phyloP scores from a whole-genome alignment of 2,888 invertebrate species.

The Candidula unifasciata region DNA sequence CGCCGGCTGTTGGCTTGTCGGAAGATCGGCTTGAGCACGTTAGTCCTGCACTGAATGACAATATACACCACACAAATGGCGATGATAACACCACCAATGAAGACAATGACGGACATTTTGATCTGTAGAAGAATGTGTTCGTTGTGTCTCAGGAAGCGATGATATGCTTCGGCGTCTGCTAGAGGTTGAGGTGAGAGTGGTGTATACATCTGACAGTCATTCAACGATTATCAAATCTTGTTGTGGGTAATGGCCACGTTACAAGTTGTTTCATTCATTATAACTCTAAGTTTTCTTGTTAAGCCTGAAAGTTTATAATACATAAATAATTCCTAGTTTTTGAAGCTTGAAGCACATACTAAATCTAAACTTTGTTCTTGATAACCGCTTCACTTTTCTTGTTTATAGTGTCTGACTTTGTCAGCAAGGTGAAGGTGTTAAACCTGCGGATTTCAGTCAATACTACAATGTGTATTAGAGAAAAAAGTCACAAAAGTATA shows the following conservation, averaged over 20 bases:
- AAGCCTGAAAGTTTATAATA: too few species aligned
- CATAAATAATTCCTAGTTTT: not conserved
- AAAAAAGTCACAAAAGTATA: too few species aligned
- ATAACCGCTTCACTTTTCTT: too few species aligned
- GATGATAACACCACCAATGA: conserved; percentile 57
- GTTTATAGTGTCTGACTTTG: too few species aligned
- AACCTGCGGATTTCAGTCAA: too few species aligned
- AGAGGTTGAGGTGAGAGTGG: conserved; percentile 40
- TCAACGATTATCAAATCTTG: not conserved
- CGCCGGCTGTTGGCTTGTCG: conserved; percentile 18
- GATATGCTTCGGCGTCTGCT: conserved; percentile 52
- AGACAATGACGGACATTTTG: conserved; percentile 58
- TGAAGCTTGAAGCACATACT: too few species aligned
- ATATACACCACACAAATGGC: conserved; percentile 59
- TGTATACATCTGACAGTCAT: conserved; percentile 28
- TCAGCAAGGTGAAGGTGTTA: too few species aligned
- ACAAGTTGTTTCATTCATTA: too few species aligned
- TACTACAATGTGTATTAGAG: too few species aligned
- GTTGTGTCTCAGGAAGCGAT: conserved; percentile 56
- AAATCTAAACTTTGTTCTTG: too few species aligned
- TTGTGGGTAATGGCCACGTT: not conserved
- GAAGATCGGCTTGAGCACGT: conserved; percentile 31
- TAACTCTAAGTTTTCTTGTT: too few species aligned
- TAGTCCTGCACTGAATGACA: conserved; percentile 55
- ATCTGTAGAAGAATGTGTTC: conserved; percentile 58